phyloP scores from a whole-genome alignment of 2,113 vertebrate genomes.

The Otis tarda region DNA sequence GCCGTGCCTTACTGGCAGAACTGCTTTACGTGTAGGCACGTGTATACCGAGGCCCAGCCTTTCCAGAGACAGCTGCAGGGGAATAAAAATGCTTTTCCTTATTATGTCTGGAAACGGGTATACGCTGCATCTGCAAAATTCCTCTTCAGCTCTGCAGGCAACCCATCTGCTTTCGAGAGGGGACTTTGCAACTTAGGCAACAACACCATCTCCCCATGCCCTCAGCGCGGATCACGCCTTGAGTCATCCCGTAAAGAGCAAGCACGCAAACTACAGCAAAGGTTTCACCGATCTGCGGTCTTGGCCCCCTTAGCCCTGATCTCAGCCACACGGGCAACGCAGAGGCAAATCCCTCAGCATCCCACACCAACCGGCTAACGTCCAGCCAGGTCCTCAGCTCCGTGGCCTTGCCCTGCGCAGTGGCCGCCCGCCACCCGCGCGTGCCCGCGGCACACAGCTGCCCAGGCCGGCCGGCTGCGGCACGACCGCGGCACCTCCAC shows the following conservation, averaged over 20 bases:
- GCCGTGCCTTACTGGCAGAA: not conserved
- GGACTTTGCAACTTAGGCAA: not conserved
- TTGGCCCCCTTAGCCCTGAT: not conserved
- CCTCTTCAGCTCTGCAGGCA: not conserved
- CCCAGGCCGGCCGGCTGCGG: not conserved
- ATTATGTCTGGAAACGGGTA: not conserved
- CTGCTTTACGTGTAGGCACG: not conserved
- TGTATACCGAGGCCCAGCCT: not conserved
- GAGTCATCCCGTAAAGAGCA: not conserved
- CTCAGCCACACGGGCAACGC: not conserved
- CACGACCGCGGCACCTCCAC: accelerated
- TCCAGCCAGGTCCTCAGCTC: not conserved
- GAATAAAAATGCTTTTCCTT: not conserved
- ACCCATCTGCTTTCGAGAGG: not conserved
- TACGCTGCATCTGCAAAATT: not conserved
- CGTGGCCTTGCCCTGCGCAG: accelerated
- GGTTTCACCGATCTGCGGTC: not conserved
- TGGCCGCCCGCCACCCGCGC: accelerated
- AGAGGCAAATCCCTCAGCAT: not conserved
- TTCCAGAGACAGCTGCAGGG: not conserved
- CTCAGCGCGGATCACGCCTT: not conserved
- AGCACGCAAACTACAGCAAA: not conserved
- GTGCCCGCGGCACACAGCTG: accelerated
- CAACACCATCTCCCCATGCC: not conserved
- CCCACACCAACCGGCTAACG: not conserved